Evolutionary conservation across 2,888 invertebrate genomes (phyloP).

Genomic region (Cephus runcator): DNA sequence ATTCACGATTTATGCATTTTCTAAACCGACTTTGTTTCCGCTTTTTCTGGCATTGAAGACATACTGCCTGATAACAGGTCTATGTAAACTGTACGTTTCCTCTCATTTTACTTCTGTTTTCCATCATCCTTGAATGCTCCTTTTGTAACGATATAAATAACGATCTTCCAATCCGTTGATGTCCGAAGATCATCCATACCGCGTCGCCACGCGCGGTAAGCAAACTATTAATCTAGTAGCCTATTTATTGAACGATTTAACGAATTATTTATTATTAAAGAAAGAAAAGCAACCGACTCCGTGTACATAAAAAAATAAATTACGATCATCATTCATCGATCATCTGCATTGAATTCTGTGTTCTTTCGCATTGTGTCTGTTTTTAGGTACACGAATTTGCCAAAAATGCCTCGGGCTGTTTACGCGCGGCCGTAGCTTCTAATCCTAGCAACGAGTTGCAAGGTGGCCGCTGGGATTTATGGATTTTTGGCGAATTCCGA

Average conservation of each 20-base stretch:
- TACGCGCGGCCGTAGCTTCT: neutral
- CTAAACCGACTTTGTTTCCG: neutral
- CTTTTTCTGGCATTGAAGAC: neutral
- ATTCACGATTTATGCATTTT: neutral
- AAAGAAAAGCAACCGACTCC: slow-evolving; percentile 32
- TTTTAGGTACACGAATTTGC: slow-evolving; percentile 31
- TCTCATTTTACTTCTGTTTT: neutral
- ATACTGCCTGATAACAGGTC: neutral
- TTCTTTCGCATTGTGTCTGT: slow-evolving; percentile 39
- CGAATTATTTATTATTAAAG: slow-evolving; percentile 50
- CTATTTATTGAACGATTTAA: slow-evolving; percentile 47
- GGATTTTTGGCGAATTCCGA: slow-evolving; percentile 32
- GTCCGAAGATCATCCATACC: neutral
- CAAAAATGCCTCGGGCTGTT: slow-evolving; percentile 24
- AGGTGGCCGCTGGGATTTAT: neutral
- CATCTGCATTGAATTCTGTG: slow-evolving; percentile 36
- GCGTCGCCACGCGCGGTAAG: neutral
- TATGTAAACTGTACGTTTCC: neutral
- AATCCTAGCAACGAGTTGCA: neutral
- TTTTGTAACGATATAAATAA: neutral
- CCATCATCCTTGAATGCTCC: neutral
- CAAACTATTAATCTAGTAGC: slow-evolving; percentile 46
- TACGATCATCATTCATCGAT: slow-evolving; percentile 38
- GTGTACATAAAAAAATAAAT: slow-evolving; percentile 36
- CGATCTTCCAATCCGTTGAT: neutral